Percentiles rank a stretch among this genome's conserved stretches.
Conservation (phyloP, 2,113 vertebrate species). For the Siniperca knerii region DNA sequence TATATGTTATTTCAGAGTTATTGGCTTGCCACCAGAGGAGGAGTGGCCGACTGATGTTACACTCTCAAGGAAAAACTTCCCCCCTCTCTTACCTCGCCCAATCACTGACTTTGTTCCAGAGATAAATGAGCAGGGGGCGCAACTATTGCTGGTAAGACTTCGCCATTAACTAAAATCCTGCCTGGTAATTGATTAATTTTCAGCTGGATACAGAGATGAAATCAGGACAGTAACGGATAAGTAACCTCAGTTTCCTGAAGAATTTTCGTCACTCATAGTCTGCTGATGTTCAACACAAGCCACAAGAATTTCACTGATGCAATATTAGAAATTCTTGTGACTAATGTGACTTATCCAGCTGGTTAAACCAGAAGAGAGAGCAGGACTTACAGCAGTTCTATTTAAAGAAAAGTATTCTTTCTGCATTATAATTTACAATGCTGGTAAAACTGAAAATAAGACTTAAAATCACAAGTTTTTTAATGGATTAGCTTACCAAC, state of each 20-base stretch:
- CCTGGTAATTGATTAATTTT: constrained; percentile 66
- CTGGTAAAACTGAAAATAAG: background rate
- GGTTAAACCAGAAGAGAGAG: background rate
- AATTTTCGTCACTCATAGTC: constrained; percentile 1
- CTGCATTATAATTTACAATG: background rate
- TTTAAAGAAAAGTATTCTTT: background rate
- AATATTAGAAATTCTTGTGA: background rate
- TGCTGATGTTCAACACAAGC: constrained; percentile 1
- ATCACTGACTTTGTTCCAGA: constrained; percentile 89
- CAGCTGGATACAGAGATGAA: constrained; percentile 6
- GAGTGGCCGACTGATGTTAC: constrained; percentile 89
- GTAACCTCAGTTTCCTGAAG: background rate
- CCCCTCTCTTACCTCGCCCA: constrained; percentile 81
- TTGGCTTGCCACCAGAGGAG: constrained; percentile 86
- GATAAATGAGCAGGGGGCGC: constrained; percentile 86
- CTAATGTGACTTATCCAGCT: background rate
- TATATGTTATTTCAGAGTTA: constrained; percentile 77
- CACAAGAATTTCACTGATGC: background rate
- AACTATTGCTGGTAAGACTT: constrained; percentile 87
- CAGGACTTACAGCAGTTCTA: background rate
- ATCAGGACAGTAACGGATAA: constrained; percentile 10
- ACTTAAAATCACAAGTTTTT: background rate
- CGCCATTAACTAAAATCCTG: background rate
- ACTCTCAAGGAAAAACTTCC: constrained; percentile 87
- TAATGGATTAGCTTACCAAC: background rate